Evolutionary conservation across 2,888 invertebrate genomes (phyloP).

Genomic region (Dichetophora obliterata): DNA sequence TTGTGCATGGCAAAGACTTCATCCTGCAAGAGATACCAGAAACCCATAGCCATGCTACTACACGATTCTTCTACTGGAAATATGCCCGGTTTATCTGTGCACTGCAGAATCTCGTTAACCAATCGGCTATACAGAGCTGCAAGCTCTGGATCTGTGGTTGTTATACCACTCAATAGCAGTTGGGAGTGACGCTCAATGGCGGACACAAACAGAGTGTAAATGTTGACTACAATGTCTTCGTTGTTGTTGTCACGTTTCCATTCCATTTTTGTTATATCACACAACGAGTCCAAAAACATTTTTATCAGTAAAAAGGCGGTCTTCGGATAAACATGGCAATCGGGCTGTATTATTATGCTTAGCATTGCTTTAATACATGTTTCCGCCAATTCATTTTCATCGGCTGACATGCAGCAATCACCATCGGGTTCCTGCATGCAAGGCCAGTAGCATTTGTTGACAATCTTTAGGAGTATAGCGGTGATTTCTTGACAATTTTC

Average conservation of each 20-base stretch:
- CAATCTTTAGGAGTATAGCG: constrained; percentile 67
- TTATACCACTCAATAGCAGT: constrained; percentile 67
- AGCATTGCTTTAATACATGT: constrained; percentile 76
- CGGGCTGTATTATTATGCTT: constrained; percentile 72
- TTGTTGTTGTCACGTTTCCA: constrained; percentile 70
- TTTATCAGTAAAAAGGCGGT: constrained; percentile 74
- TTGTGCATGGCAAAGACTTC: constrained; percentile 66
- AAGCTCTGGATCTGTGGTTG: constrained; percentile 68
- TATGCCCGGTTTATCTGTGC: constrained; percentile 83
- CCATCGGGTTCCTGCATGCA: constrained; percentile 69
- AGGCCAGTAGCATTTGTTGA: constrained; percentile 70
- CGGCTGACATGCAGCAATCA: constrained; percentile 71
- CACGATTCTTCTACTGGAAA: constrained; percentile 91
- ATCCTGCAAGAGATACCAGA: constrained; percentile 90
- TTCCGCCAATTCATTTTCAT: constrained; percentile 74
- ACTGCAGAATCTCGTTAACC: constrained; percentile 81
- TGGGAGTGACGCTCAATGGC: constrained; percentile 80
- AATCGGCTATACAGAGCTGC: constrained; percentile 74
- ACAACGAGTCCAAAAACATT: constrained; percentile 74
- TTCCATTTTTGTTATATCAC: constrained; percentile 72
- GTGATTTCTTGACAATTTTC: constrained; percentile 66
- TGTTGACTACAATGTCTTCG: constrained; percentile 76
- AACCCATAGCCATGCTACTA: constrained; percentile 87
- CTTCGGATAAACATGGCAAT: constrained; percentile 74
- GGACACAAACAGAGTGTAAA: constrained; percentile 79